Evolutionary conservation across 2,888 invertebrate species (phyloP).

Genomic region (Falcaria lacertinaria): DNA sequence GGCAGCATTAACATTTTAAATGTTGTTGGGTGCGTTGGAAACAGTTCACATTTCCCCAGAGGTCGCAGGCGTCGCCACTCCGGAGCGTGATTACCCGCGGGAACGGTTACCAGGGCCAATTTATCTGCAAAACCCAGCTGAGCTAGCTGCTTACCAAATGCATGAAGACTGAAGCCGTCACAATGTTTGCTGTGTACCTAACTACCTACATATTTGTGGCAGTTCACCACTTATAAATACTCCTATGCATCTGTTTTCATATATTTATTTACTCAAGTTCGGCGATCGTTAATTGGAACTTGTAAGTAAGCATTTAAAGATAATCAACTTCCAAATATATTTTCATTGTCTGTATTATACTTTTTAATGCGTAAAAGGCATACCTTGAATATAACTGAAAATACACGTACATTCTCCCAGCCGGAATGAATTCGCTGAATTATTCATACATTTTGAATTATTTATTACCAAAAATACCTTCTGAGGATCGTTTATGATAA

Average conservation of each 20-base stretch:
- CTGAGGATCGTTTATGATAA: no score
- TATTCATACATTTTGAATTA: not conserved
- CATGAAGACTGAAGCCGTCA: conserved; percentile 13
- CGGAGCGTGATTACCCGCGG: conserved; percentile 38
- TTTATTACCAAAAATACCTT: no score
- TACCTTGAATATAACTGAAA: no score
- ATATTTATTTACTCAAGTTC: not conserved
- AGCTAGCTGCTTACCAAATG: conserved; percentile 22
- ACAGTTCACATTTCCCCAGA: conserved; percentile 22
- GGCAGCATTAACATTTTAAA: not conserved
- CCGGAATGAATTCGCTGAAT: not conserved
- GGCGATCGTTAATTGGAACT: no score
- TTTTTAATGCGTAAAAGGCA: no score
- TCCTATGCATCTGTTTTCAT: not conserved
- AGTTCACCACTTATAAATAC: not conserved
- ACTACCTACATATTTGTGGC: conserved; percentile 1
- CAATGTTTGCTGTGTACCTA: no score
- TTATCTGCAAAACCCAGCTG: conserved; percentile 35
- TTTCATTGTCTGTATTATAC: no score
- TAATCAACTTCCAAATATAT: not conserved
- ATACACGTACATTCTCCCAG: not conserved
- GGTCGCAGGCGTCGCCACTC: conserved; percentile 28
- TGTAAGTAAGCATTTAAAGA: not conserved
- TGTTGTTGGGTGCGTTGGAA: conserved; percentile 24
- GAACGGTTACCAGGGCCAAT: conserved; percentile 32